Evolutionary conservation across 2,797 vertebrate species (phyloP), one percentile per base, ranked within the genome.

Genomic region (Chrosomus eos): DNA sequence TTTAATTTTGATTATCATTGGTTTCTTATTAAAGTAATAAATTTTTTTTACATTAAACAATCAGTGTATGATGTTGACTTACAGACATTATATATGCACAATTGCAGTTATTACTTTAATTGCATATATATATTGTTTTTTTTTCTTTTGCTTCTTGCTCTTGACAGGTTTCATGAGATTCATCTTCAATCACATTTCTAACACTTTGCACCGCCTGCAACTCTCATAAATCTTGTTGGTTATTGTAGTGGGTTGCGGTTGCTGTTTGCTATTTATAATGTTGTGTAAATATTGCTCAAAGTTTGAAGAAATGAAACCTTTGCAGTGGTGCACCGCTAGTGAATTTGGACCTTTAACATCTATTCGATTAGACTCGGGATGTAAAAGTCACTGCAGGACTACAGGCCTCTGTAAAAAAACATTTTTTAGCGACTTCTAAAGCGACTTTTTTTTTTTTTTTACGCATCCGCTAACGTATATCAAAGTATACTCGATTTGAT

Each of bases 261-360:
- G 21, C 36, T 72, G 73, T 62, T 45, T 28, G 51, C 40, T 45
- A 62, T 77, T 87, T 77, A 73, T 23, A 53, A 77, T 64, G 33
- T 26, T 87, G 81, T 87, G 72, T 43, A 51, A 84, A 82, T 82
- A 58, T 81, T 71, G 48, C 76, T 81, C 66, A n/a, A 38, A 21
- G 11, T 87, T 87, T 87, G 81, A 78, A 89, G 88, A 88, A 87
- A 85, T 92, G 90, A 89, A 90, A 90, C 89, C 93, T 4, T 88
- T 71, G 38, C 91, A 95, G 93, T 92, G 91, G 93, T 94, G 90
- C 91, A 94, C 94, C 93, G 90, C 94, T 94, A 90, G 91, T 93
- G 91, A 92, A 93, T 92, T 36, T 93, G 93, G 3, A 26, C 43
- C 40, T 79, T 71, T 74, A 40, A 73, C 45, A 40, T 66, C 36